A percentile compares a stretch with the other conserved stretches of the same genome.
Conservation (phyloP, 1,140 invertebrate genomes). For the Heliothis virescens region DNA sequence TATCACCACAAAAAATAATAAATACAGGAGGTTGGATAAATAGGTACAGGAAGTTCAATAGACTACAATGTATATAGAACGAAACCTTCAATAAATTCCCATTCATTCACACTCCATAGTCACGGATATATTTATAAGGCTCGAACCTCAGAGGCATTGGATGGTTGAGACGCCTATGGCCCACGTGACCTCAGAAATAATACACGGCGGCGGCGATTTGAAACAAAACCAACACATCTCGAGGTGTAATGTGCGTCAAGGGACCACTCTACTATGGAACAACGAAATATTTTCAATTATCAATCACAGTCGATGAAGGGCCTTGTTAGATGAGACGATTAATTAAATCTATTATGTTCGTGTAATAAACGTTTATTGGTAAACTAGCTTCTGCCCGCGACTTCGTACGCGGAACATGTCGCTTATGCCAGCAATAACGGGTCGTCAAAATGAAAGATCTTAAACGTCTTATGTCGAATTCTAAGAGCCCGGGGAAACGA, state of each 20-base stretch:
- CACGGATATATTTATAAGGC: conserved; percentile 11
- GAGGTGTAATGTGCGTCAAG: conserved; percentile 51
- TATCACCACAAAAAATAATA: neutral
- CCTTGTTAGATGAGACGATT: neutral
- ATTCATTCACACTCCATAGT: conserved; percentile 19
- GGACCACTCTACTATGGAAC: conserved; percentile 45
- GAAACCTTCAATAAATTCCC: conserved; percentile 28
- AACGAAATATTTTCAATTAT: conserved; percentile 31
- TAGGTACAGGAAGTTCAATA: neutral
- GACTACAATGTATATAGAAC: neutral
- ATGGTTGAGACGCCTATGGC: conserved; percentile 13
- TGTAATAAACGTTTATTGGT: neutral
- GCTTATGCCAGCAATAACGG: no score
- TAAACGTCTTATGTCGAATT: no score
- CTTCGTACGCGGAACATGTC: no score
- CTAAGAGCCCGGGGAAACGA: no score
- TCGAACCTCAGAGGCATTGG: conserved; percentile 9
- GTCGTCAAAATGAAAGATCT: no score
- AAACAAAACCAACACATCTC: conserved; percentile 52
- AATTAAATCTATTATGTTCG: neutral
- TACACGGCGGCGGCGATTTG: conserved; percentile 42
- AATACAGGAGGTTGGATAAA: neutral
- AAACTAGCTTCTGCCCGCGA: no score
- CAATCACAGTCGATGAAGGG: neutral
- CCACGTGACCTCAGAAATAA: conserved; percentile 45